Conservation (phyloP, 2,113 vertebrate species). For the Cinclus cinclus region DNA sequence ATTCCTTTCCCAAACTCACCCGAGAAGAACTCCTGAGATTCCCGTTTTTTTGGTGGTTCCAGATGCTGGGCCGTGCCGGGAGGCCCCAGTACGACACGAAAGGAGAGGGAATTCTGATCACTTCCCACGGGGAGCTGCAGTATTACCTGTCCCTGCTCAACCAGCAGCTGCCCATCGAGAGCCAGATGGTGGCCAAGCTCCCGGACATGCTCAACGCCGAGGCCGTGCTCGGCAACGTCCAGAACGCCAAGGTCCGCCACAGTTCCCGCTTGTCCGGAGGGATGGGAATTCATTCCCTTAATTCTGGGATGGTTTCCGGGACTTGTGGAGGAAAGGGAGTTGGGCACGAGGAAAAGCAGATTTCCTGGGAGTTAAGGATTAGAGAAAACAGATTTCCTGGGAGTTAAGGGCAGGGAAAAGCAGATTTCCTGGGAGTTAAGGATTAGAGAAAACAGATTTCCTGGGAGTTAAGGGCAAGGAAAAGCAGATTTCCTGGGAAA, state of each 20-base stretch:
- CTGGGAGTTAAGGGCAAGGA: too few species aligned
- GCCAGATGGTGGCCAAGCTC: background rate
- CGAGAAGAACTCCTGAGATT: background rate
- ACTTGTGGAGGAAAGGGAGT: background rate
- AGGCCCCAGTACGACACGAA: background rate
- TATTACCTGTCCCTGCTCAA: background rate
- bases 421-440: background rate
- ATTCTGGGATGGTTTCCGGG: accelerated
- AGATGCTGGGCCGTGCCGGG: background rate
- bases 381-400: background rate
- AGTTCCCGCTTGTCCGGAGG: accelerated
- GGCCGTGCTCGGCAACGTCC: background rate
- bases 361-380: too few species aligned
- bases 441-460: background rate
- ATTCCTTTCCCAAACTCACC: background rate
- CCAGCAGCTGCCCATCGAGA: background rate
- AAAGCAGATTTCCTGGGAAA: background rate
- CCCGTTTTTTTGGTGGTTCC: background rate
- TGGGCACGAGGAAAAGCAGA: background rate
- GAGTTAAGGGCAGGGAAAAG: background rate
- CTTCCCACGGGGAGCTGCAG: background rate
- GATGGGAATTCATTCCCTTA: background rate
- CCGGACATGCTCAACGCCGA: background rate
- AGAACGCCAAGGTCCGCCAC: background rate
- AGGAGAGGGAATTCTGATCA: background rate